Conservation (phyloP, 2,888 invertebrate species). For the Ariolimax columbianus region DNA sequence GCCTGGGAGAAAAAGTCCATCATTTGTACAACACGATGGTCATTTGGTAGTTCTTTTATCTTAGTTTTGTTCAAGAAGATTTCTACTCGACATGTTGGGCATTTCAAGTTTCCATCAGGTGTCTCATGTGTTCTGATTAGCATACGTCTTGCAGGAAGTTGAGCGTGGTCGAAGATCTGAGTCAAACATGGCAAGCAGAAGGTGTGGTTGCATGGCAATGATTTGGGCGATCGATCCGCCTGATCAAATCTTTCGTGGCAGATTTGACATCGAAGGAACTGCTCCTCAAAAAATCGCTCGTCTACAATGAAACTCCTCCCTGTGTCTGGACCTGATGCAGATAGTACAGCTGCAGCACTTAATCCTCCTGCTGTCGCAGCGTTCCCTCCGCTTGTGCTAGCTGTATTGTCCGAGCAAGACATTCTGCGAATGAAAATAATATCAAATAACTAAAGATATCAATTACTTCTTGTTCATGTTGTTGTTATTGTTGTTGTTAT, state of each 20-base stretch:
- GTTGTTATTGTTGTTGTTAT: too few species aligned
- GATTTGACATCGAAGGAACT: conserved; percentile 71
- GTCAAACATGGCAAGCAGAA: conserved; percentile 72
- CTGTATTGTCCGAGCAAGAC: conserved; percentile 12
- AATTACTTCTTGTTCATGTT: too few species aligned
- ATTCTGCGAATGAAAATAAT: conserved; percentile 1
- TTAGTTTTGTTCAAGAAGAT: conserved; percentile 69
- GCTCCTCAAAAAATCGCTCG: conserved; percentile 72
- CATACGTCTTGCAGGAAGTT: conserved; percentile 61
- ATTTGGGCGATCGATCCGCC: conserved; percentile 67
- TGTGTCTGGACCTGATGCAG: conserved; percentile 16
- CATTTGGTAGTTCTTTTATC: conserved; percentile 69
- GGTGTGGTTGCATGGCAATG: conserved; percentile 73
- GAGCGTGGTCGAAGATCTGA: conserved; percentile 71
- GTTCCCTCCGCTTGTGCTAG: neutral
- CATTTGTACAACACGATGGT: conserved; percentile 75
- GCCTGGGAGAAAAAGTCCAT: conserved; percentile 73
- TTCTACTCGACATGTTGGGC: conserved; percentile 73
- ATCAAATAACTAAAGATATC: too few species aligned
- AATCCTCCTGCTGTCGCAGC: neutral
- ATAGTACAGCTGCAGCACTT: neutral
- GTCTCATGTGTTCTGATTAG: conserved; percentile 64
- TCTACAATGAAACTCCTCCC: conserved; percentile 72
- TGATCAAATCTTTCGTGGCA: conserved; percentile 70
- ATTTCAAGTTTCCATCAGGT: conserved; percentile 70